Conservation (phyloP, 2,888 invertebrate species). For the Pammene aurita region DNA sequence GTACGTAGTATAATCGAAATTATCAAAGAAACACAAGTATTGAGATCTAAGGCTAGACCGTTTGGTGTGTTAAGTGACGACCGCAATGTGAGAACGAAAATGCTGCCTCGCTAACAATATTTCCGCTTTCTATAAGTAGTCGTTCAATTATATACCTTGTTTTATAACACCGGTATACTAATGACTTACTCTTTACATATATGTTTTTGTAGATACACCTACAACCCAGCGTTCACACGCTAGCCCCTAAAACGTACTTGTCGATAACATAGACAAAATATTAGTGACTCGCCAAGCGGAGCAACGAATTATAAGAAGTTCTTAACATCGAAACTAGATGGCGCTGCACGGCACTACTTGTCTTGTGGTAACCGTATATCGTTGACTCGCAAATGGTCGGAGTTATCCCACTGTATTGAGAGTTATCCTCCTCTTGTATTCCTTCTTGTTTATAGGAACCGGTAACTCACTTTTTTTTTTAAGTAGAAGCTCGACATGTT, state of each 20-base stretch:
- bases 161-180: background rate
- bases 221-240: conserved; percentile 1
- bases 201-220: background rate
- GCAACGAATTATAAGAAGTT: background rate
- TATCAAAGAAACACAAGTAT: conserved; percentile 36
- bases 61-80: conserved; percentile 41
- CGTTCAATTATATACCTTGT: background rate
- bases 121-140: background rate
- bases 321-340: background rate
- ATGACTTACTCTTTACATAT: background rate
- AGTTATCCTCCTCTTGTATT: too few species aligned
- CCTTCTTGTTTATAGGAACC: too few species aligned
- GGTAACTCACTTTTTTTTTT: too few species aligned
- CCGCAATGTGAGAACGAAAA: conserved; percentile 47
- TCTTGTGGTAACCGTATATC: too few species aligned
- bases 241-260: background rate
- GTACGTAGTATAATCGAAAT: conserved; percentile 25
- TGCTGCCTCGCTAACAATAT: conserved; percentile 31
- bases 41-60: conserved; percentile 37
- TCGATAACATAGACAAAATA: background rate
- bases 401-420: too few species aligned
- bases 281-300: background rate
- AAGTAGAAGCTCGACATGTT: too few species aligned
- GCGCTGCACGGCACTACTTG: background rate
- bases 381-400: too few species aligned